Evolutionary conservation across 2,888 invertebrate genomes (phyloP), one percentile per base, ranked within the genome.

Genomic region (Trachelus iudaicus): DNA sequence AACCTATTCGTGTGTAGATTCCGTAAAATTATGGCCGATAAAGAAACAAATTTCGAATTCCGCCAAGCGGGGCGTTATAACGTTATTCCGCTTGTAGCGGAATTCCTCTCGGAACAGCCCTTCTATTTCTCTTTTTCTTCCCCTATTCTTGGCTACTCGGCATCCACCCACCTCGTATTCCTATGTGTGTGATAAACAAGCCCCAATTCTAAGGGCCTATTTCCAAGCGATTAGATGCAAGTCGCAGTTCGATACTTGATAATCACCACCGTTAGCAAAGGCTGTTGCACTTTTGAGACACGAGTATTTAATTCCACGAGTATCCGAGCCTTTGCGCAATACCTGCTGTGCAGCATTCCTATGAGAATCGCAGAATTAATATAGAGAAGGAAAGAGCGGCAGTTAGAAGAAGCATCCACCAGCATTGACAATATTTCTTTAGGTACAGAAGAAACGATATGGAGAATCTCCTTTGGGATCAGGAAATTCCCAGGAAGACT

Each of bases 21-120:
- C 87, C 82, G 84, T 84, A 89, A 90, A 90, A 90, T 90, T 90
- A 90, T 90, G 87, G 87, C 88, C 90, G 90, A 90, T 90, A 90
- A 90, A 90, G 90, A 90, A 90, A 90, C 90, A 90, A 90, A 90
- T 90, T 90, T 87, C 85, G 81, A 89, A 90, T 90, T 90, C 89
- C 87, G 77, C 76, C 84, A 82, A 85, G 81, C 83, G 82, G 81
- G 85, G 86, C 86, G 89, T 88, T 89, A 88, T 88, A 89, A 89
- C 88, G 88, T 89, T 90, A 89, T 89, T 89, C 86, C 85, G 84
- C 83, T 85, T 87, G 87, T 87, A 88, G 82, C 85, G 82, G 82
- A 76, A 84, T 80, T 80, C 81, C 77, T 68, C 78, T 78, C 76
- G 78, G 78, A 80, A 77, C 69, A 69, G 75, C 69, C 75, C 56